Evolutionary conservation across 1,140 invertebrate genomes (phyloP).

Genomic region (Drosophila persimilis): DNA sequence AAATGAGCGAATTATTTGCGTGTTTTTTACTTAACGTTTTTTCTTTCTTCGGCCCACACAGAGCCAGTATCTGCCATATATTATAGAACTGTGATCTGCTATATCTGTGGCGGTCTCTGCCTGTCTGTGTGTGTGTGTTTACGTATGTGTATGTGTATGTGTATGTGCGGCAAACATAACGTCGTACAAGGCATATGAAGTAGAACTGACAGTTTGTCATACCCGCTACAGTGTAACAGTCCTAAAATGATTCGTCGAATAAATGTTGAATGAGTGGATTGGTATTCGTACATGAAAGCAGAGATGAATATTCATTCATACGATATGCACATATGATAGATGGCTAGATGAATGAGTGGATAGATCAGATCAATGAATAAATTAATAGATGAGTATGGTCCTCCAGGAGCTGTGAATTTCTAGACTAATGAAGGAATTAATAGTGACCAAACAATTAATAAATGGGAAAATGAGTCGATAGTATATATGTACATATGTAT

Average conservation of each 20-base stretch:
- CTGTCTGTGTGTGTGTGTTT: neutral
- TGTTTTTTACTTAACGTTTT: constrained; percentile 50
- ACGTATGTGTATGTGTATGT: neutral
- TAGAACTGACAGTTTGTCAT: constrained; percentile 28
- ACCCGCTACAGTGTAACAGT: constrained; percentile 33
- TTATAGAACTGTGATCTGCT: constrained; percentile 45
- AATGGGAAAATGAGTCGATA: too few relatives aligned
- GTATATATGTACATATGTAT: too few relatives aligned
- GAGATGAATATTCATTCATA: constrained; percentile 10
- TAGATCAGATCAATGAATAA: too few relatives aligned
- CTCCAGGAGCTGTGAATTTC: too few relatives aligned
- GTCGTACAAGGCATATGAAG: constrained; percentile 13
- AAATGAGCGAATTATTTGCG: constrained; percentile 76
- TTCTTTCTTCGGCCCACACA: constrained; percentile 50
- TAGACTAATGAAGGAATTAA: too few relatives aligned
- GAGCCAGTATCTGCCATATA: constrained; percentile 17
- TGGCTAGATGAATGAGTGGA: constrained; percentile 9
- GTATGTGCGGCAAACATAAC: constrained; percentile 10
- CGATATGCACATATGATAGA: neutral
- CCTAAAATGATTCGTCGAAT: constrained; percentile 16
- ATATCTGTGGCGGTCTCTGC: constrained; percentile 1
- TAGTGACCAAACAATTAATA: too few relatives aligned
- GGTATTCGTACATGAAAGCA: too few relatives aligned
- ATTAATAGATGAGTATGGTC: too few relatives aligned
- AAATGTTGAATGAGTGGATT: constrained; percentile 18